Evolutionary conservation across 1,140 invertebrate species (phyloP), one percentile per base, ranked within the genome.

Genomic region (Drosophila bipectinata): DNA sequence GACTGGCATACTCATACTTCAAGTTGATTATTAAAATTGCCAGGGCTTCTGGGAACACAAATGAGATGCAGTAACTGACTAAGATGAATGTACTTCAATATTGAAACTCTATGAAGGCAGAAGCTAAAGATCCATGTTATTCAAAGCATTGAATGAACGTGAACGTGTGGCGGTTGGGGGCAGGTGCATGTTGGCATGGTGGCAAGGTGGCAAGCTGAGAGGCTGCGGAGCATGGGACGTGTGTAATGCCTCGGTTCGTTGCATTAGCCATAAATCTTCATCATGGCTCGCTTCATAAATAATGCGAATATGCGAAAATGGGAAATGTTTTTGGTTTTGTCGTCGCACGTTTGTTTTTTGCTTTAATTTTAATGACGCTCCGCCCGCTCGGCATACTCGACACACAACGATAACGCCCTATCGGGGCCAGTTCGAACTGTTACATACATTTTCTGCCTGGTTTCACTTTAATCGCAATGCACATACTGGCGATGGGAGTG

Each of bases 201-300:
- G 41, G 30, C 12, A 41, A 14, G 39, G 4, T 44, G 34, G 57
- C 8, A 12, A 39, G 41, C 41, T 18, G 41, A 0, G 41, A 9
- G 14, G 39, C n/a, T 6, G 12, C 3, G 56, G 26, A 8, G 30
- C 28, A 30, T 4, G 60, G 10, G 47, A 45, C 66, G 54, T 69
- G 62, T 75, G 77, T 57, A 66, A 76, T 76, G 80, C 39, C 47
- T 79, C 72, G 71, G 60, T 61, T 72, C 63, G 56, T 45, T 79
- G 76, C 75, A 64, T 84, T 79, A 67, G 80, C 76, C 76, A 83
- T 83, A 83, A 83, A 83, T 83, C 80, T 83, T 84, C 72, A 63
- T 83, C 80, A 83, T 15, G 53, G 74, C 24, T 58, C 67, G 63
- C 53, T 56, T 67, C 66, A 82, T 72, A 73, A 81, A 81, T 77